These are phyloP conservation scores for Bathynomus jamesi DNA, from an alignment of 1,140 invertebrate species.

Conservation along the genomic window DNA sequence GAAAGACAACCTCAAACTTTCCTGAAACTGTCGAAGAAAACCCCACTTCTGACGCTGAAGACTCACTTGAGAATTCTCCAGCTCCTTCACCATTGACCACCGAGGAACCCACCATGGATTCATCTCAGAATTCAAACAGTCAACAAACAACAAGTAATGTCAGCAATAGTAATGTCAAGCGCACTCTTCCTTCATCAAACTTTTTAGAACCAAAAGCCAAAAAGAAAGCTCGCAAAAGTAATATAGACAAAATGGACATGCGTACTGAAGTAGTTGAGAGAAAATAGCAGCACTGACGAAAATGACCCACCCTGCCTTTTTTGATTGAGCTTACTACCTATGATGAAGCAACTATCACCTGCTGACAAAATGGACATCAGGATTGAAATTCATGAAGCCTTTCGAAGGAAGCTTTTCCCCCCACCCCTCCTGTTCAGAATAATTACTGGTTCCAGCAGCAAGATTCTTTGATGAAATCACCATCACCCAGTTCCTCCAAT, in stretches of 20 bases:
- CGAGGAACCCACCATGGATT: conserved; percentile 5
- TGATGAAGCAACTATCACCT: conserved; percentile 18
- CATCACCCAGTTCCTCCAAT: too few species aligned
- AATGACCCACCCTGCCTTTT: conserved; percentile 13
- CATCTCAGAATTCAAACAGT: conserved; percentile 6
- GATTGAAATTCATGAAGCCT: conserved; percentile 14
- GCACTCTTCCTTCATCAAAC: conserved; percentile 8
- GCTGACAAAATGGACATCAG: conserved; percentile 13
- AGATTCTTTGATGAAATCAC: too few species aligned
- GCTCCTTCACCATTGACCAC: conserved; percentile 2
- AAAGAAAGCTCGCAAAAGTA: neutral
- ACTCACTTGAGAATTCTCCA: conserved; percentile 3
- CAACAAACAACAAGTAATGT: conserved; percentile 10
- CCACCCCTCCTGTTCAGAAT: conserved; percentile 1
- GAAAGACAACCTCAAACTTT: conserved; percentile 5
- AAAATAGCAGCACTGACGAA: conserved; percentile 2
- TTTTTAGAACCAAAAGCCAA: neutral
- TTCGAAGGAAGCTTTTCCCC: too few species aligned
- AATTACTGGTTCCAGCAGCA: conserved; percentile 11
- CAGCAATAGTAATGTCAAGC: conserved; percentile 4
- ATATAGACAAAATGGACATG: neutral
- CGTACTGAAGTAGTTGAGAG: conserved; percentile 12
- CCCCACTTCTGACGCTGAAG: conserved; percentile 4
- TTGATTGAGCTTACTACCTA: conserved; percentile 10
- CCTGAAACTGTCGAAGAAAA: conserved; percentile 4